Evolutionary conservation across 1,140 invertebrate species (phyloP), one percentile per base, ranked within the genome.

Genomic region (Drosophila tristis): DNA sequence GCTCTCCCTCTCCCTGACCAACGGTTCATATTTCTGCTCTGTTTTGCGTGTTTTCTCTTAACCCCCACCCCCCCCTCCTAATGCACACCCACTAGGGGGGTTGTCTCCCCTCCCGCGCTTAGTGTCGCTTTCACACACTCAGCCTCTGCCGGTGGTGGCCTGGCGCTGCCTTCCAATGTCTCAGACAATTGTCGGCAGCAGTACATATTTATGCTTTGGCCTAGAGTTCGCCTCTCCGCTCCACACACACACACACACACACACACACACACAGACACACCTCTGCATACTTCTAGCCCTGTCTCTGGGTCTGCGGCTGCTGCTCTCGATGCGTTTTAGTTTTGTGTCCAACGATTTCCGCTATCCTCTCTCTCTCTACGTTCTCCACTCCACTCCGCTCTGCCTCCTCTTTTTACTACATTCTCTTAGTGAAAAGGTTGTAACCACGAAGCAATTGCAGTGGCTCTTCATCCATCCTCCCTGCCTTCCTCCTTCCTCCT

Each of bases 381-480:
- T 16, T 44, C 31, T 25, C 1, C 42, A 9, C 39, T 31, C 11
- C 54, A 20, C 45, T 11, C 26, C 29, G 11, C 20, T 26, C 4
- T 15, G 9, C 49, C 55, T 39, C 4, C 35, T 5, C 35, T 39
- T 4, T 4, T 11, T 4, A 39, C 53, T 44, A 48, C 59, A 59
- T 56, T 51, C 59, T 58, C 50, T 31, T 44, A 51, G 51, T 73
- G 63, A 77, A 85, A 75, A 78, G 82, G 65, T 78, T 87, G 81
- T 70, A 86, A 82, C 81, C 81, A 86, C 82, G 58, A 74, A 71
- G 81, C 81, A 76, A 79, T 87, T 87, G 78, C 84, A 79, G 66
- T 64, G 70, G 63, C 73, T 89, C 78, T 72, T 74, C 58, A 39
- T 39, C 35, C 35, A 39, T 39, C 11, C 11, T 39, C 35, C 9